Evolutionary conservation across 2,797 vertebrate genomes (phyloP).

Genomic region (Lerista edwardsae): DNA sequence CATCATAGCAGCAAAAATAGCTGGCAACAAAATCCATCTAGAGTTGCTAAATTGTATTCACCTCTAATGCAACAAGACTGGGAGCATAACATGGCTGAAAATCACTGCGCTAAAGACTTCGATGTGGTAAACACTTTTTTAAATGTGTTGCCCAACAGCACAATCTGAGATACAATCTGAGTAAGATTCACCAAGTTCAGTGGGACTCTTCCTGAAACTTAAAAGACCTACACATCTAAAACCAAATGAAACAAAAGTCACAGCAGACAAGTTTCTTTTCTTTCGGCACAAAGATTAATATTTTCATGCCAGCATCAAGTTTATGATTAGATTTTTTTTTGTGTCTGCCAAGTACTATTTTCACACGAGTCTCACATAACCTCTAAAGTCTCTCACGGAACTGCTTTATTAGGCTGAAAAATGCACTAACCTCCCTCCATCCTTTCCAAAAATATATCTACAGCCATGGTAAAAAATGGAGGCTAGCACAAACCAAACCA

Average conservation of each 20-base stretch:
- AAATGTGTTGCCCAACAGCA: too few species aligned
- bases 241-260: conserved; percentile 10
- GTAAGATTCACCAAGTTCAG: too few species aligned
- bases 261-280: neutral
- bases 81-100: too few species aligned
- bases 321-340: neutral
- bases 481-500: neutral
- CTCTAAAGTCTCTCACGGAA: conserved; percentile 19
- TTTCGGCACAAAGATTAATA: neutral
- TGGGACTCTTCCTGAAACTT: too few species aligned
- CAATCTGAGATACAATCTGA: too few species aligned
- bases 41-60: too few species aligned
- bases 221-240: neutral
- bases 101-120: too few species aligned
- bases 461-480: neutral
- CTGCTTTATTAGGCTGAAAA: conserved; percentile 51
- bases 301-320: conserved; percentile 33
- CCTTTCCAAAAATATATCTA: neutral
- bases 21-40: too few species aligned
- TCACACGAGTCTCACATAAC: neutral
- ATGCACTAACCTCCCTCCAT: conserved; percentile 3
- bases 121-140: too few species aligned
- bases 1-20: too few species aligned
- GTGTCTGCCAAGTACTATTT: conserved; percentile 5
- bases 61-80: too few species aligned